Base-by-base conservation (phyloP, 35 echinoderm and acorn worm species). In the Diadema setosum region DNA sequence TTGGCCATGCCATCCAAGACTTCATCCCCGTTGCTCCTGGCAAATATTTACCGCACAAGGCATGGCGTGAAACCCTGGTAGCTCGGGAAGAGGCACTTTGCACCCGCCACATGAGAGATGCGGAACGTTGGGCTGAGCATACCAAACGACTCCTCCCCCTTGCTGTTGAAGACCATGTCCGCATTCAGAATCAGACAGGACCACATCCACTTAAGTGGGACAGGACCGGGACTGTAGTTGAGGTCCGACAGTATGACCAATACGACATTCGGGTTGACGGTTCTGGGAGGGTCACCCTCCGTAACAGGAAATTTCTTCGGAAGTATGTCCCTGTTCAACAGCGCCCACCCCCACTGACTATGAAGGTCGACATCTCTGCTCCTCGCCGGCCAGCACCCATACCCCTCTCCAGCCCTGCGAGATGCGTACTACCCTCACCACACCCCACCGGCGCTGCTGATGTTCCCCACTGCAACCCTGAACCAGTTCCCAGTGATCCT, bases 151-250 rank as follows among this genome's bases (percentile, higher is more conserved):
- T 52, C 20, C 48, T 52, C 20, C 48, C 48, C 48, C 48, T 52
- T 52, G 48, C 20, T 52, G 48, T 52, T 52, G 82, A 67, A 32
- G 40, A 87, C 42, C 6, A 11, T 25, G 84, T 87, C 42, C 36
- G 42, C 84, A 50, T 87, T 5, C 65, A 87, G 70, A 87, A 87
- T 46, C 84, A 82, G 84, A 87, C 84, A 11, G 33, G 67, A 39
- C 36, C 33, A 23, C 84, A 87, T 50, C 84, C 84, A 4, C 42
- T 35, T 32, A 87, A 78, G 69, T 87, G 84, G 84, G 84, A 76
- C 60, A 70, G 48, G 24, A 84, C 82, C 30, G 43, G 82, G 5
- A 84, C 39, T 2, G 52, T 84, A 2, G 32, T 84, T 16, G 84
- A 87, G 33, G 82, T 84, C 3, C 76, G 39, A 3, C 76, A 81